Percentiles rank a stretch among this genome's conserved stretches.
Evolutionary conservation across 1,140 invertebrate species (phyloP).

Genomic region (Cotesia glomerata): DNA sequence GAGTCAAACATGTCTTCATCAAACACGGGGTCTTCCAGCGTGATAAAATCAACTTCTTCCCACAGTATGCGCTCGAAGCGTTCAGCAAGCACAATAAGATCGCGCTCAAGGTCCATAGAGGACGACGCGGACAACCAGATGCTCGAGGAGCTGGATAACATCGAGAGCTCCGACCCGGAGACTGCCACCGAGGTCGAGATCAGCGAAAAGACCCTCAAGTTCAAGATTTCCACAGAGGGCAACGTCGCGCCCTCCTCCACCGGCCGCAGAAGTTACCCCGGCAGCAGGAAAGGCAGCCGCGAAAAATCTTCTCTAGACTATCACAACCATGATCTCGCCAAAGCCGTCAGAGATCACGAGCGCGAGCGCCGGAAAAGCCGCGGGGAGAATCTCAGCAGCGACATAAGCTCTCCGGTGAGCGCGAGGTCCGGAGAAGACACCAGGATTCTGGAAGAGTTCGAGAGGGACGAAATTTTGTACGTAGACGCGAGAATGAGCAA

Average conservation of each 20-base stretch:
- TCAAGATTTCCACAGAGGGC: slow-evolving; percentile 76
- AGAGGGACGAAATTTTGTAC: slow-evolving; percentile 42
- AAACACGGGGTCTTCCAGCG: slow-evolving; percentile 31
- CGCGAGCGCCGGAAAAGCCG: slow-evolving; percentile 47
- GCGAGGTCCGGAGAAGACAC: slow-evolving; percentile 50
- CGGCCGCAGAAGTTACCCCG: slow-evolving; percentile 68
- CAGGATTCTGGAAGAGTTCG: slow-evolving; percentile 52
- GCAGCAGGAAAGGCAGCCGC: slow-evolving; percentile 67
- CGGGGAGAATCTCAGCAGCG: slow-evolving; percentile 51
- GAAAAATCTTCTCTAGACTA: slow-evolving; percentile 62
- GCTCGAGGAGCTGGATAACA: slow-evolving; percentile 67
- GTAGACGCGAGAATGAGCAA: slow-evolving; percentile 26
- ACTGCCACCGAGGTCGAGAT: slow-evolving; percentile 79
- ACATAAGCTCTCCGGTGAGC: slow-evolving; percentile 55
- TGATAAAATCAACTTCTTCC: slow-evolving; percentile 65
- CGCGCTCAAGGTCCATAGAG: slow-evolving; percentile 59
- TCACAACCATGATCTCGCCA: slow-evolving; percentile 55
- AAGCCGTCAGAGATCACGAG: slow-evolving; percentile 55
- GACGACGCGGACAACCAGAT: slow-evolving; percentile 65
- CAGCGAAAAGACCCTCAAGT: slow-evolving; percentile 77
- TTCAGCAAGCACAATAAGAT: slow-evolving; percentile 48
- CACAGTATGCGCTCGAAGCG: slow-evolving; percentile 65
- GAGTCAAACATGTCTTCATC: slow-evolving; percentile 43
- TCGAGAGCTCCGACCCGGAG: slow-evolving; percentile 71
- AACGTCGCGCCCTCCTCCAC: slow-evolving; percentile 42